Evolutionary conservation across 37 sponge, comb jelly and placozoan species (phyloP), one percentile per base, ranked within the genome.

Genomic region (Axinella damicornis): DNA sequence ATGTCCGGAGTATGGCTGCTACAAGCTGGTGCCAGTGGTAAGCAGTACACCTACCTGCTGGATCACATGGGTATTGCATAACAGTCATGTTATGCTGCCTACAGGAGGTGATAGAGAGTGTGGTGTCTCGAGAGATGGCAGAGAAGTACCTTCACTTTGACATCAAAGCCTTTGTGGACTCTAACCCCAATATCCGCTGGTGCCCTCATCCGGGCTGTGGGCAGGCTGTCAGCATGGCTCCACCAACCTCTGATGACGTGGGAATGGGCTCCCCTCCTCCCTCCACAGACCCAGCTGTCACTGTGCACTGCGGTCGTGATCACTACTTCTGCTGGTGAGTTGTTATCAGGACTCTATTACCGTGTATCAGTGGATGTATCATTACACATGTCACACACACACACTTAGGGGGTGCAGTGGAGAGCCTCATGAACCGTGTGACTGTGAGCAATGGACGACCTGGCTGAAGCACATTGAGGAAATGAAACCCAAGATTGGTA

Each of bases 251-350:
- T 19, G 64, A 41, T 0, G 64, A 39, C 70, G 55, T 14, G 70
- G 28, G 46, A 38, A 27, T 65, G 30, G 25, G 1, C 40, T 75
- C 14, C 17, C 25, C 46, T 34, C 32, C 30, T 78, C 53, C 0
- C 16, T 68, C 36, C 31, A 41, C n/a, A 34, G 46, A 54, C 71
- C 74, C 57, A 62, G 63, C 34, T 35, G 24, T 35, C 56, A 65
- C 64, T 40, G 97, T 94, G 0, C 83, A 94, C 41, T 97, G 97
- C 41, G 93, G 97, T 12, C 77, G 83, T 25, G 86, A 91, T 28
- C 97, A 97, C 69, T 92, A 87, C 83, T 97, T 97, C 86, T 97
- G 97, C 72, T 94, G 94, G 97, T 93, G 38, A 67, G 92, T 74
- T 0, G 21, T 37, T n/a, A 15, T 2, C 19, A 16, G 15, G 11